These are phyloP conservation scores for Acromyrmex charruanus DNA, from an alignment of 1,140 invertebrate genomes.

Conservation along the genomic window DNA sequence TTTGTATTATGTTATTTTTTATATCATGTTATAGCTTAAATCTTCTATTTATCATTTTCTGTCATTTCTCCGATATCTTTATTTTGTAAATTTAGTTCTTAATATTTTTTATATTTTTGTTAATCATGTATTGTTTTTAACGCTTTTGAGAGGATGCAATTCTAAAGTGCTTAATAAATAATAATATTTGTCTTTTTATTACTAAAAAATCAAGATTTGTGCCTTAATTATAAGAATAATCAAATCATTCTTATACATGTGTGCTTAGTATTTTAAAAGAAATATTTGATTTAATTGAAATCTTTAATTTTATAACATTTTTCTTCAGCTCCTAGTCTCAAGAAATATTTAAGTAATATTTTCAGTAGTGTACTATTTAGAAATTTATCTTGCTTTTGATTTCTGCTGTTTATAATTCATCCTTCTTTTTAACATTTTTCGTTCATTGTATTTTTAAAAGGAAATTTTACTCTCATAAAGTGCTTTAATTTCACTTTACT, in stretches of 20 bases:
- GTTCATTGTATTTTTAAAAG: not conserved
- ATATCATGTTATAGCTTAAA: too few species aligned
- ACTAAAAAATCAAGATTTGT: constrained; percentile 12
- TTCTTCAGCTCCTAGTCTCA: not conserved
- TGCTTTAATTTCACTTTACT: not conserved
- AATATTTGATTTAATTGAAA: not conserved
- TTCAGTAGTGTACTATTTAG: not conserved
- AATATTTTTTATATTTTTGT: too few species aligned
- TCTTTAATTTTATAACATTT: not conserved
- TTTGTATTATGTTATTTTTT: not conserved
- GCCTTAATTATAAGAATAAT: not conserved
- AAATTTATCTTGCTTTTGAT: not conserved
- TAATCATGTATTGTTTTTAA: too few species aligned
- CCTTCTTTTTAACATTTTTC: not conserved
- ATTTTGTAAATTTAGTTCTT: too few species aligned
- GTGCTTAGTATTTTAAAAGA: not conserved
- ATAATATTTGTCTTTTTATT: too few species aligned
- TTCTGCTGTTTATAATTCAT: not conserved
- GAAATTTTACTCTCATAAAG: not conserved
- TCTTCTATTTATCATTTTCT: too few species aligned
- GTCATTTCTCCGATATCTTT: too few species aligned
- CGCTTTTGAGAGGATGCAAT: too few species aligned
- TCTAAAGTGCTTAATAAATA: too few species aligned
- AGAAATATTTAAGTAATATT: not conserved
- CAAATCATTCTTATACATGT: not conserved